Conservation (phyloP, 2,797 vertebrate species). For the Capromys pilorides region DNA sequence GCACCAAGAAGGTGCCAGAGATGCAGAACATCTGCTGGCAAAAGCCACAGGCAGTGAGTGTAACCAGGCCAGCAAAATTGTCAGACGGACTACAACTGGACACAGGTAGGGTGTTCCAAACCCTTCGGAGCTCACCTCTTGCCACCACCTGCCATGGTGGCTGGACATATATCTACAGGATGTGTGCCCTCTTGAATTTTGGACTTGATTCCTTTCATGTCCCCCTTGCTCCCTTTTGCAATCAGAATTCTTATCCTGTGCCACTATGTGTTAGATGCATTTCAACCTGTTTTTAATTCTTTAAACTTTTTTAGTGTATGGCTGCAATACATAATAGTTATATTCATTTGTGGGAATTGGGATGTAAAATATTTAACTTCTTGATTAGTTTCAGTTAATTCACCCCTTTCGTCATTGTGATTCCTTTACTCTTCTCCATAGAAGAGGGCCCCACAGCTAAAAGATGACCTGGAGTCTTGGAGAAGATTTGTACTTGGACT, state of each 20-base stretch:
- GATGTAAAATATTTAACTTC: not conserved
- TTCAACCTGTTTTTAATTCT: not conserved
- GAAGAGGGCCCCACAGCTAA: not conserved
- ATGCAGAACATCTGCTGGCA: not conserved
- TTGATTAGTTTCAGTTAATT: not conserved
- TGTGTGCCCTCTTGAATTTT: not conserved
- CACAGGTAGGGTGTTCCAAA: not conserved
- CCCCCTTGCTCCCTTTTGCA: not conserved
- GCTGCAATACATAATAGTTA: not conserved
- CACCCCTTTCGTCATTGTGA: not conserved
- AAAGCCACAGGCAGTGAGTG: not conserved
- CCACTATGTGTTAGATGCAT: not conserved
- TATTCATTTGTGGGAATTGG: not conserved
- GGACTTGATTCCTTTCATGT: not conserved
- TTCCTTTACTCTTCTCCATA: not conserved
- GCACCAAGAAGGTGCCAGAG: not conserved
- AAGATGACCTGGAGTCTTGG: not conserved
- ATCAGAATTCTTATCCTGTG: not conserved
- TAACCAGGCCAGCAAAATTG: not conserved
- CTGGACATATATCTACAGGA: not conserved
- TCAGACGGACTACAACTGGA: not conserved
- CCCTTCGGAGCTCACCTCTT: not conserved
- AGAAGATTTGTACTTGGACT: not conserved
- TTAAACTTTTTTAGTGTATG: not conserved
- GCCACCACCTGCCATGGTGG: not conserved